Percentiles rank a stretch among this genome's conserved stretches.
phyloP scores from a whole-genome alignment of 1,140 invertebrate genomes.

The Pseudomyrmex cubaensis region DNA sequence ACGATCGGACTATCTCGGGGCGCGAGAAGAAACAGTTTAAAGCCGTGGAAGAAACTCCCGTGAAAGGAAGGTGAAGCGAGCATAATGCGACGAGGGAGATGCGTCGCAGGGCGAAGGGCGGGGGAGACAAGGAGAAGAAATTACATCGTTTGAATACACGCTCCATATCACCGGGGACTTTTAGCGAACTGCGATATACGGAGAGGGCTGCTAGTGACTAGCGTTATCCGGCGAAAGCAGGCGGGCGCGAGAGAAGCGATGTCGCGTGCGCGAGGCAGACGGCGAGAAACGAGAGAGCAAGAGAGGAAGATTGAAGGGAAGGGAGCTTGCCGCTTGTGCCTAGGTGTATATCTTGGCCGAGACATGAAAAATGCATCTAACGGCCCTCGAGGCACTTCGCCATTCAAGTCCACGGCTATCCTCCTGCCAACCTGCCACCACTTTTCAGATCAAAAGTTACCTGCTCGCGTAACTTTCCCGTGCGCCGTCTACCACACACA shows the following conservation, averaged over 20 bases:
- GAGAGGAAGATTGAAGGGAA: not conserved
- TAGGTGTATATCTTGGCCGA: constrained; percentile 74
- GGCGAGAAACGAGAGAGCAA: too few relatives aligned
- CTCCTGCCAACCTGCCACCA: constrained; percentile 79
- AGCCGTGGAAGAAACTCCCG: constrained; percentile 65
- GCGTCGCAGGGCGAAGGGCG: constrained; percentile 18
- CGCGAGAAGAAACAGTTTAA: constrained; percentile 56
- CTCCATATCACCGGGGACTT: constrained; percentile 56
- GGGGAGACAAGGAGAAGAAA: constrained; percentile 62
- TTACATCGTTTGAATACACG: constrained; percentile 79
- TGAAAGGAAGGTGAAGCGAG: constrained; percentile 51
- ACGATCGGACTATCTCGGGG: constrained; percentile 60
- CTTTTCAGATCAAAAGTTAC: constrained; percentile 84
- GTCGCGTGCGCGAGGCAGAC: constrained; percentile 47
- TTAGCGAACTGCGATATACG: constrained; percentile 44
- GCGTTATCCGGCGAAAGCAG: constrained; percentile 44
- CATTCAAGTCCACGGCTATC: constrained; percentile 79
- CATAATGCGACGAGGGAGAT: constrained; percentile 39
- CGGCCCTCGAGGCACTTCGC: constrained; percentile 79
- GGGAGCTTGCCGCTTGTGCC: constrained; percentile 39
- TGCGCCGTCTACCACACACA: constrained; percentile 35
- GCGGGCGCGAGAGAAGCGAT: constrained; percentile 18
- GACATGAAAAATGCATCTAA: constrained; percentile 84
- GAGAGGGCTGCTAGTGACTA: constrained; percentile 38
- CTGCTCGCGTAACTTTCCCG: constrained; percentile 77